Base-by-base conservation (phyloP, 2,888 invertebrate species). In the Therioaphis trifolii region DNA sequence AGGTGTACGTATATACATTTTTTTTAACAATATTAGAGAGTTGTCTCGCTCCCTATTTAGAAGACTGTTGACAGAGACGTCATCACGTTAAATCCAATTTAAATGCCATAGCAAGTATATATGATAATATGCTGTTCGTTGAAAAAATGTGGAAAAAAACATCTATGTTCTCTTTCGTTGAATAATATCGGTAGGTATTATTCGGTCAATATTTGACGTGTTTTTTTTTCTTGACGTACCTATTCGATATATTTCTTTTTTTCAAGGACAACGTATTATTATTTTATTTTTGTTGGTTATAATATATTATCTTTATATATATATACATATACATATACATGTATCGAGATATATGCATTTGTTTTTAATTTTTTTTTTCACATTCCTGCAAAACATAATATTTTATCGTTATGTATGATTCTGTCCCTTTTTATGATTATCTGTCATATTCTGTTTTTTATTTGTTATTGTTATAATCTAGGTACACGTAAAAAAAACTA, bases 341-440 rank as follows among this genome's bases (percentile, higher is more conserved):
- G 24, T 14, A 63, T 63, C 14, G 5, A n/a, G 49, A 71, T 49
- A 27, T n/a, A n/a, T 49, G 46, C 27, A 49, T 49, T 46, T 18
- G 27, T 46, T 4, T 27, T 40, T 71, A 46, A 21, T 71, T 71
- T 24, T n/a, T n/a, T n/a, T 71, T 69, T 27, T 18, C 27, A 27
- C 4, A 55, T 18, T 55, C 35, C 24, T 24, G 21, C 18, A 43
- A 0, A 58, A 43, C 12, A 40, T 24, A 40, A 43, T 14, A n/a
- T 61, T 43, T 46, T 15, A 27, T 76, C 46, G 58, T 61, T 76
- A 35, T 21, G 52, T 11, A 18, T 1, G 12, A n/a, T 76, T 76
- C 27, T n/a, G 27, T 63, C 46, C 46, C 14, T 61, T 76, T 46
- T 43, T 68, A 74, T 40, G 15, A 63, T 76, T 63, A 27, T 46